phyloP scores from a whole-genome alignment of 2,113 vertebrate species.

The chimpanzee (Pan troglodytes) region NHGRI_mPanTro3-v2.1_pri NC_072407.2:75085501-75086000 shows the following conservation, averaged over 20 bases:
- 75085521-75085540: background rate
- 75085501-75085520: background rate
- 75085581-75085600: background rate
- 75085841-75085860: background rate
- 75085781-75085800: background rate
- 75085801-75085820: background rate
- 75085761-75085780: background rate
- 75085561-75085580: background rate
- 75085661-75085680: background rate
- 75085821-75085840: background rate
- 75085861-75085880: background rate
- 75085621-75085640: background rate
- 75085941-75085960: background rate
- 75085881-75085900: background rate
- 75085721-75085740: background rate
- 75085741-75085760: background rate
- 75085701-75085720: background rate
- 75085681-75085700: background rate
- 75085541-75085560: background rate
- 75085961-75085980: background rate
- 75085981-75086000: conserved; percentile 3
- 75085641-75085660: background rate
- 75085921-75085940: background rate
- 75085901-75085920: background rate
- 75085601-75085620: background rate